Evolutionary conservation across 2,113 vertebrate species (phyloP).

Genomic region (Siniperca chuatsi): DNA sequence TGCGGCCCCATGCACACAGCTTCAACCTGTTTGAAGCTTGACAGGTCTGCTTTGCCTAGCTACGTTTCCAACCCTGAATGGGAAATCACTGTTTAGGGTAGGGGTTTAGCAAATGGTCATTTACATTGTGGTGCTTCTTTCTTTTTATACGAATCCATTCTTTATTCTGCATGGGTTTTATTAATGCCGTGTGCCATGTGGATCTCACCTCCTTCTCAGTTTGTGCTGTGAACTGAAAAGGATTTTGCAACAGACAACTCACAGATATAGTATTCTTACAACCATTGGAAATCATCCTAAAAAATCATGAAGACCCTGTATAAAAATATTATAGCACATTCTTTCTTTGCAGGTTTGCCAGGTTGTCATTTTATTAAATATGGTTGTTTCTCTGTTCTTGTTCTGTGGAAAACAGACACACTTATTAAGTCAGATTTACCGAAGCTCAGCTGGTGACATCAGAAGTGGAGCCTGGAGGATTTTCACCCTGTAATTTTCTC

Average conservation of each 20-base stretch:
- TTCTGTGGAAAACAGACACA: not conserved
- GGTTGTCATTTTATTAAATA: not conserved
- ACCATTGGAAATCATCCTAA: not conserved
- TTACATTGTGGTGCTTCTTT: not conserved
- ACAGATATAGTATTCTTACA: not conserved
- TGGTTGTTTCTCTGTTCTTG: not conserved
- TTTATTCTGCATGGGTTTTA: slow-evolving; percentile 17
- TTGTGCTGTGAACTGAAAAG: slow-evolving; percentile 10
- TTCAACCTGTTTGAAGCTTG: not conserved
- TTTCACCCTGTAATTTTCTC: slow-evolving; percentile 40
- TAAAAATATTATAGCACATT: slow-evolving; percentile 18
- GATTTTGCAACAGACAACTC: slow-evolving; percentile 20
- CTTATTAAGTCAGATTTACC: not conserved
- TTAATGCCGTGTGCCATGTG: not conserved
- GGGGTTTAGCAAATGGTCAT: not conserved
- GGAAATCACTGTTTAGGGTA: not conserved
- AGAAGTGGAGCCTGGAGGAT: slow-evolving; percentile 9
- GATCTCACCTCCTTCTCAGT: slow-evolving; percentile 17
- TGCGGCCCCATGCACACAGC: no score
- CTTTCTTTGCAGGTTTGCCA: not conserved
- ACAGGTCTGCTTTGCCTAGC: not conserved
- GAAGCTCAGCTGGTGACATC: slow-evolving; percentile 7
- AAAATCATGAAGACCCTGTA: not conserved
- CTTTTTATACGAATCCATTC: not conserved
- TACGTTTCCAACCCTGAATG: not conserved